These are phyloP conservation scores for Cephus nigrinus DNA, from an alignment of 2,888 invertebrate species.

Conservation along the genomic window DNA sequence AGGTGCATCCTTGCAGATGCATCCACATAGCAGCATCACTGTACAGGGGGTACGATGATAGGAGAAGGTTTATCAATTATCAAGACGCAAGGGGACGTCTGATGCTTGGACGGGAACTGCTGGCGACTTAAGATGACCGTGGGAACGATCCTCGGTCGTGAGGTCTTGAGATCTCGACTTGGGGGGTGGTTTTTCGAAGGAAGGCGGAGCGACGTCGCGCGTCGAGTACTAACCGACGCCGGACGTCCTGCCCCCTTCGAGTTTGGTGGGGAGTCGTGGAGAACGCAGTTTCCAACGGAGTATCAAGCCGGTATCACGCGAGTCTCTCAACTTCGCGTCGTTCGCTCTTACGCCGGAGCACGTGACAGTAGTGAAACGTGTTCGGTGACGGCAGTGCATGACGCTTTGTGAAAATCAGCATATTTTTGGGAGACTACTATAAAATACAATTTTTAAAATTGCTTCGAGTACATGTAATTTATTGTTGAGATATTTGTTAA, in stretches of 20 bases:
- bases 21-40: too few relatives aligned
- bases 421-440: too few relatives aligned
- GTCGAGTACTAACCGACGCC: slow-evolving; percentile 43
- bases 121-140: slow-evolving; percentile 17
- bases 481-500: too few relatives aligned
- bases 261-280: slow-evolving; percentile 49
- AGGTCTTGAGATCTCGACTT: slow-evolving; percentile 11
- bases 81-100: too few relatives aligned
- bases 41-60: too few relatives aligned
- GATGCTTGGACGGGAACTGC: too few relatives aligned
- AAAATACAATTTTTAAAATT: too few relatives aligned
- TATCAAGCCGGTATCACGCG: slow-evolving; percentile 54
- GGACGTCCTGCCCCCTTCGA: slow-evolving; percentile 45
- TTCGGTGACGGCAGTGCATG: background rate
- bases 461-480: too few relatives aligned
- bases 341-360: slow-evolving; percentile 1
- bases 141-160: slow-evolving; percentile 14
- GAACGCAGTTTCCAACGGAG: slow-evolving; percentile 58
- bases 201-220: slow-evolving; percentile 63
- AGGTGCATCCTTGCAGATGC: too few relatives aligned
- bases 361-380: background rate
- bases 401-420: background rate
- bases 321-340: slow-evolving; percentile 15
- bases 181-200: slow-evolving; percentile 46
- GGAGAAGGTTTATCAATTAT: too few relatives aligned